These are phyloP conservation scores for Callyntrura guangdongensis DNA, from an alignment of 2,888 invertebrate species.

Conservation along the genomic window DNA sequence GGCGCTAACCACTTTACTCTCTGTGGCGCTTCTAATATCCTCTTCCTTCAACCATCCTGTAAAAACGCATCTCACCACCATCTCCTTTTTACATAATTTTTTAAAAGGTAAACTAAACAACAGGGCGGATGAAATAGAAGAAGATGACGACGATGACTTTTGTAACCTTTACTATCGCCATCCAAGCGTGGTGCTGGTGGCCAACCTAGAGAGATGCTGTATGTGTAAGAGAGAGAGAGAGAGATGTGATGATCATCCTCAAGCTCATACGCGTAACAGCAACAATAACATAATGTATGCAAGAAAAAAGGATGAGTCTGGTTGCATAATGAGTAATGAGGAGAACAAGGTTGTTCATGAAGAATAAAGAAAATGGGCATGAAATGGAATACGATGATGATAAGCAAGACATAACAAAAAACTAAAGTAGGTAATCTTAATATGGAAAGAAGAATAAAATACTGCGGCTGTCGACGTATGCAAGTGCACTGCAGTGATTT, in stretches of 20 bases:
- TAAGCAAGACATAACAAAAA: background rate
- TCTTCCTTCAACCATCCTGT: no score
- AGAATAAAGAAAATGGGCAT: conserved; percentile 23
- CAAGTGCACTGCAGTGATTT: conserved; percentile 2
- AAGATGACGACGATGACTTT: conserved; percentile 43
- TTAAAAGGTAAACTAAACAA: conserved; percentile 47
- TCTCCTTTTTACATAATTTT: background rate
- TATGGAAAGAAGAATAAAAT: background rate
- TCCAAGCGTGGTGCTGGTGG: conserved; percentile 7
- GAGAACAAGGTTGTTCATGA: conserved; percentile 55
- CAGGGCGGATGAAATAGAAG: conserved; percentile 60
- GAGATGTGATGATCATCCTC: conserved; percentile 29
- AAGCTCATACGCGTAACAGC: background rate
- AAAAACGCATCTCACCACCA: background rate
- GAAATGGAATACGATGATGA: background rate
- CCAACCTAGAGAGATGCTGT: no score
- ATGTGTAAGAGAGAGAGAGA: background rate
- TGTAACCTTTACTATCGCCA: conserved; percentile 51
- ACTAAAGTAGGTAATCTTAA: background rate
- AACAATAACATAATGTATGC: conserved; percentile 11
- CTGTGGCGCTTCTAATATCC: background rate
- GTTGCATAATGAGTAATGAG: conserved; percentile 71
- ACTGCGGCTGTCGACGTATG: no score
- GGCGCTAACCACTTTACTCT: background rate
- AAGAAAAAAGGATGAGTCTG: conserved; percentile 53